phyloP scores from a whole-genome alignment of 2,797 vertebrate species.

The Acestrorhynchus altus region DNA sequence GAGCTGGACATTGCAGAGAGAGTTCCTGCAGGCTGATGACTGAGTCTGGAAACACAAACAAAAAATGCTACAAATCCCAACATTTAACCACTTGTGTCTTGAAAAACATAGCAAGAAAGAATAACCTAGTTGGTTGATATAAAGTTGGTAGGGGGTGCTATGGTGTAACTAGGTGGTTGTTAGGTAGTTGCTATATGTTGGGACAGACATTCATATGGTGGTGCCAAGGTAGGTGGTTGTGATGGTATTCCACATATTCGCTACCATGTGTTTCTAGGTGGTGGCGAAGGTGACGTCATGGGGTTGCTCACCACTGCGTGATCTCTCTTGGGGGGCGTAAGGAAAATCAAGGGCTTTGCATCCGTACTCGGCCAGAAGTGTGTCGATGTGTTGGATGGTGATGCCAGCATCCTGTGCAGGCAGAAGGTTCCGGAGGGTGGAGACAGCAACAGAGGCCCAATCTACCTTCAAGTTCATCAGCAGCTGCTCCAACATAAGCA shows the following conservation, averaged over 20 bases:
- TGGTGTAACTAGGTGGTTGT: too few species aligned
- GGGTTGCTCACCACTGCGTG: constrained; percentile 83
- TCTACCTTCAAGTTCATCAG: constrained; percentile 98
- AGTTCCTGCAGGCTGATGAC: constrained; percentile 86
- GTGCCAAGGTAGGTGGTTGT: too few species aligned
- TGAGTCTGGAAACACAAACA: constrained; percentile 79
- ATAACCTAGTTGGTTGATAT: too few species aligned
- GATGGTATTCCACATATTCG: too few species aligned
- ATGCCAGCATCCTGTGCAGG: constrained; percentile 84
- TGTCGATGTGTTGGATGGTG: constrained; percentile 82
- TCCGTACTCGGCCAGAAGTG: constrained; percentile 87
- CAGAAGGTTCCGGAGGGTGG: constrained; percentile 83
- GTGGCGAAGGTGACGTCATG: not conserved
- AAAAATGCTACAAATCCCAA: not conserved
- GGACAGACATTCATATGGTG: too few species aligned
- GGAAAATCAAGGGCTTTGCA: constrained; percentile 91
- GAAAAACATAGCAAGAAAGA: too few species aligned
- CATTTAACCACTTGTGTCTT: too few species aligned
- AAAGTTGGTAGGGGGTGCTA: too few species aligned
- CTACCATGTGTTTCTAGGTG: too few species aligned
- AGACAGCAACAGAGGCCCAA: constrained; percentile 86
- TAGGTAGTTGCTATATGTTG: too few species aligned
- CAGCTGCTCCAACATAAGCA: constrained; percentile 96
- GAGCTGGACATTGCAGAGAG: constrained; percentile 77
- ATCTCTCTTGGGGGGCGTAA: constrained; percentile 84